Base-by-base conservation (phyloP, 2,888 invertebrate genomes). In the Eupelmus urozonus region DNA sequence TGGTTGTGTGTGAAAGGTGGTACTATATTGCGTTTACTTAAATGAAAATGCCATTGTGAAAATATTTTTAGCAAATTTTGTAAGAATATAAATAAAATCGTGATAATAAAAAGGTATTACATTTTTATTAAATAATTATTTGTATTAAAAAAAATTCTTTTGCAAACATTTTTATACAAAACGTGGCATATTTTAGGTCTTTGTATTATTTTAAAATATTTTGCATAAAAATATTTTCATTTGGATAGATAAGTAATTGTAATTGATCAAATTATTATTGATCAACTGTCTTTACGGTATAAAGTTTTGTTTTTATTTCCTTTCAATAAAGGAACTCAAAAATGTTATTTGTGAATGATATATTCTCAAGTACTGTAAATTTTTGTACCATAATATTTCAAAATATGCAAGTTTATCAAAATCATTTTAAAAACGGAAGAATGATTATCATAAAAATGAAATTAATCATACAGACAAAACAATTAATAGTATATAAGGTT, bases 311-410 rank as follows among this genome's bases (percentile, higher is more conserved):
- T 45, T 45, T 69, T 55, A 20, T 23, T 57, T 51, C n/a, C n/a
- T n/a, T n/a, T n/a, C n/a, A n/a, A n/a, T n/a, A n/a, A 18, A 63
- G 55, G 23, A 16, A 18, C 16, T 20, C 18, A 57, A 16, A 69
- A 40, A 73, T 53, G 40, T 51, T 72, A 72, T 45, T 57, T 49
- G 34, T 67, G 57, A 70, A 23, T 70, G 42, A 59, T 40, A 63
- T 60, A 62, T 53, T 25, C 27, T 63, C 55, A 73, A 63, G 23
- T 65, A 59, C 40, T 74, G 60, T 74, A 66, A 60, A 67, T 66
- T 65, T 74, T 74, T 74, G 72, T 72, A 72, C 13, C 18, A 72
- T 63, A 63, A 55, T 18, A 65, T 23, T 20, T 18, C 11, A 55
- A 62, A 53, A 13, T 65, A 9, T 53, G 34, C 13, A 11, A 62